Conservation (phyloP, 2,797 vertebrate species). For the Danio choprae region DNA sequence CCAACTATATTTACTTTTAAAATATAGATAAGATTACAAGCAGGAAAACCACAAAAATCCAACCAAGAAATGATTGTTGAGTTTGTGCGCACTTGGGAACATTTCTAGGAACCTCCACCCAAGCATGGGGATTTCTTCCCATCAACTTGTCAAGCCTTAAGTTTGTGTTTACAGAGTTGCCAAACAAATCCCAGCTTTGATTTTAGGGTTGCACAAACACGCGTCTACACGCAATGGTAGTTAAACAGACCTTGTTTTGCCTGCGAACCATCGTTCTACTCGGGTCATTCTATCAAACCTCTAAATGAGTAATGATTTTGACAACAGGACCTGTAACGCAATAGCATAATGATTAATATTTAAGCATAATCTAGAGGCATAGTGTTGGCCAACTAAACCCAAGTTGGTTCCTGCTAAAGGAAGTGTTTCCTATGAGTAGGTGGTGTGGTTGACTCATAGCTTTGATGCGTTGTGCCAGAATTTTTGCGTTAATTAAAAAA, state of each 20-base stretch:
- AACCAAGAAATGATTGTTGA: not conserved
- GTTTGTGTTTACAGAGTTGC: not conserved
- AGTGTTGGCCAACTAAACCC: not conserved
- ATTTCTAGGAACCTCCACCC: not conserved
- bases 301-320: slow-evolving; percentile 30
- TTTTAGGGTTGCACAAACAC: slow-evolving; percentile 26
- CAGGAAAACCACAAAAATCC: not conserved
- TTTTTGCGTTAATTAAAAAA: not conserved
- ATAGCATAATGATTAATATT: slow-evolving; percentile 24
- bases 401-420: not conserved
- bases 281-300: not conserved
- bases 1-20: not conserved
- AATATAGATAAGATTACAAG: slow-evolving; percentile 10
- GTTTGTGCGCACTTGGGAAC: not conserved
- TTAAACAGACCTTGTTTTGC: slow-evolving; percentile 16
- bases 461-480: not conserved
- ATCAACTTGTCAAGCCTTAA: not conserved
- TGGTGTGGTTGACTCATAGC: not conserved
- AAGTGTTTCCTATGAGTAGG: not conserved
- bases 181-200: slow-evolving; percentile 8
- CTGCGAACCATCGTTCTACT: slow-evolving; percentile 8
- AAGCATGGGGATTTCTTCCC: not conserved
- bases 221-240: not conserved
- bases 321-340: not conserved
- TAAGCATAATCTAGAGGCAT: not conserved